These are phyloP conservation scores for Xenotilapia longispinis DNA, from an alignment of 2,113 vertebrate genomes.

Conservation along the genomic window DNA sequence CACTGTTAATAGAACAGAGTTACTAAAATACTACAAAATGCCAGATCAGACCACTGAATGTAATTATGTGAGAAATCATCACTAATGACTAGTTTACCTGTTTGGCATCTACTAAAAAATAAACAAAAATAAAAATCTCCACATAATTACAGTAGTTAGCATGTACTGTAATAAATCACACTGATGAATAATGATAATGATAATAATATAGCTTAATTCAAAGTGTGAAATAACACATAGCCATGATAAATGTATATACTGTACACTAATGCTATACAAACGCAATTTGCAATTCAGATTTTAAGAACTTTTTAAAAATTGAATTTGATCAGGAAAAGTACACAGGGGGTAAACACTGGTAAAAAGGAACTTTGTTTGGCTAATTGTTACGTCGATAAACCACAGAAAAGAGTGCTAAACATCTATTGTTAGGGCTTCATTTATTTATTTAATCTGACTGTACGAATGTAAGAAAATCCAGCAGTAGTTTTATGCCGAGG, in stretches of 20 bases:
- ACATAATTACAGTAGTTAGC: not conserved
- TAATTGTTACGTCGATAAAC: not conserved
- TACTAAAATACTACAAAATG: not conserved
- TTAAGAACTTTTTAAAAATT: not conserved
- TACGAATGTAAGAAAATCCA: not conserved
- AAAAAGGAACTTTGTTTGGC: not conserved
- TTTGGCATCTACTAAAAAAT: not conserved
- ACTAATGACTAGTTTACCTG: not conserved
- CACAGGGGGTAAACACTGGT: not conserved
- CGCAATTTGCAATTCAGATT: not conserved
- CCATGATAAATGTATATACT: not conserved
- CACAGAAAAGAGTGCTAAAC: not conserved
- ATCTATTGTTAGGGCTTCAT: not conserved
- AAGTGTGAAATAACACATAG: not conserved
- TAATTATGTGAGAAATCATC: not conserved
- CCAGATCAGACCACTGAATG: not conserved
- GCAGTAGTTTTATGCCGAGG: not conserved
- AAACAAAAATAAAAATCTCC: not conserved
- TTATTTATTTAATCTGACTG: not conserved
- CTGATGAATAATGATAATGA: not conserved
- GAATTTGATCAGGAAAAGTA: not conserved
- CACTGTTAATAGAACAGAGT: not conserved
- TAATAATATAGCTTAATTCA: not conserved
- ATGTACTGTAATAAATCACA: not conserved
- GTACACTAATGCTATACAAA: not conserved